A percentile compares a stretch with the other conserved stretches of the same genome.
Conservation (phyloP, 53 echinoderm and acorn worm species). For the Pentamera pediparva region DNA sequence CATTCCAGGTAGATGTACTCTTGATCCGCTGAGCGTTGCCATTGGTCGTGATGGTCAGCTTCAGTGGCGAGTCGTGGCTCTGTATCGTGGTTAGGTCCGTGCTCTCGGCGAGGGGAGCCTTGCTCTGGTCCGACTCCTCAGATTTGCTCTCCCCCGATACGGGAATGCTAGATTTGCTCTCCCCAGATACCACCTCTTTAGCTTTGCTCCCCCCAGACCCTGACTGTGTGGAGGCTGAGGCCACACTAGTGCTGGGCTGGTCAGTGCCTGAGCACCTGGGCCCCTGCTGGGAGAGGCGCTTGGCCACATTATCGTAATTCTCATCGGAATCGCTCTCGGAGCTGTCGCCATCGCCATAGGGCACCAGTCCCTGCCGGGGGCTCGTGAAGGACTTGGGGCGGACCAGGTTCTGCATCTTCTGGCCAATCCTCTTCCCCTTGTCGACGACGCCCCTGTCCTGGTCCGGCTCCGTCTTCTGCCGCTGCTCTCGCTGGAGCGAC, state of each 20-base stretch:
- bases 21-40: constrained; percentile 72
- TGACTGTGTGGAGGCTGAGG: too few relatives aligned
- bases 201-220: too few relatives aligned
- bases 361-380: constrained; percentile 43
- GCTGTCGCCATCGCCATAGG: constrained; percentile 71
- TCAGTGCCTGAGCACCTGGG: constrained; percentile 28
- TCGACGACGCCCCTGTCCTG: background rate
- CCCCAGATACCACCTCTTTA: background rate
- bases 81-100: constrained; percentile 75
- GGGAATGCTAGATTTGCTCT: background rate
- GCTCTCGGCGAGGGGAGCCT: constrained; percentile 62
- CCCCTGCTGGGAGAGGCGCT: constrained; percentile 44
- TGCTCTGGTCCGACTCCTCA: background rate
- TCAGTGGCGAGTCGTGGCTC: constrained; percentile 84
- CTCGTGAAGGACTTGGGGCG: constrained; percentile 17
- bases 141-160: too few relatives aligned
- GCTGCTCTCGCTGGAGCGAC: constrained; percentile 34
- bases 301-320: constrained; percentile 73
- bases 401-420: constrained; percentile 20
- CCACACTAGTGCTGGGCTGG: constrained; percentile 14
- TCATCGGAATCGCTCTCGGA: constrained; percentile 76
- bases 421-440: constrained; percentile 6
- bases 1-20: constrained; percentile 70
- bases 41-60: constrained; percentile 92
- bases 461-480: background rate